Evolutionary conservation across 2,113 vertebrate genomes (phyloP), one percentile per base, ranked within the genome.

Genomic region (Silurus glanis): DNA sequence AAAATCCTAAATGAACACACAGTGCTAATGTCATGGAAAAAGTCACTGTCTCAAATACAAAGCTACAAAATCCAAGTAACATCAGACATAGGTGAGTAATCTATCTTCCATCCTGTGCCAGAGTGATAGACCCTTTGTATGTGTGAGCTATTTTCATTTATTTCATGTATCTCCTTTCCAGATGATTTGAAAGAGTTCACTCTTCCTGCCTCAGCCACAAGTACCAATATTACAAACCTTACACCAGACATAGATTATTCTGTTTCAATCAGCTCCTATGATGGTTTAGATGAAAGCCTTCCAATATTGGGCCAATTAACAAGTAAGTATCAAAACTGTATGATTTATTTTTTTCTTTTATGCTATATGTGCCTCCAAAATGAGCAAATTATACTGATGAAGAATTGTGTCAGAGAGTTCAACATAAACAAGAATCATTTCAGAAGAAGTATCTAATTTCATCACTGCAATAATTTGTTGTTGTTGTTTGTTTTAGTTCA

Each of bases 1-100:
- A 97, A 97, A 96, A 99, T 99, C 96, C 93, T 98, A 96, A 97
- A 98, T 97, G 98, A 99, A 93, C 96, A 95, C 94, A 97, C 97
- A 93, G 98, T 99, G 95, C 96, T 97, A 93, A 99, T 99, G 98
- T 95, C 97, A 94, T 99, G 98, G 98, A 93, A 87, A 90, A 96
- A 91, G 85, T 97, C 98, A 91, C 92, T 91, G 25, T 93, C 95
- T 91, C 92, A 59, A 85, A 97, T 99, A 95, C 92, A 95, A 89
- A 97, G 97, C 92, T 99, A 97, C 94, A 97, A 93, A 95, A 95
- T 99, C 95, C 98, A 97, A 91, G 93, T 99, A 85, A 92, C 94
- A 64, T 95, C 97, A 91, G 95, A 96, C 83, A 95, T 95, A 90
- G 98, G 98, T 99, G 91, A 93, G 95, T 93, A 89, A 66, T 45